phyloP scores from a whole-genome alignment of 2,888 invertebrate genomes.

The Masnerella sp. region DNA sequence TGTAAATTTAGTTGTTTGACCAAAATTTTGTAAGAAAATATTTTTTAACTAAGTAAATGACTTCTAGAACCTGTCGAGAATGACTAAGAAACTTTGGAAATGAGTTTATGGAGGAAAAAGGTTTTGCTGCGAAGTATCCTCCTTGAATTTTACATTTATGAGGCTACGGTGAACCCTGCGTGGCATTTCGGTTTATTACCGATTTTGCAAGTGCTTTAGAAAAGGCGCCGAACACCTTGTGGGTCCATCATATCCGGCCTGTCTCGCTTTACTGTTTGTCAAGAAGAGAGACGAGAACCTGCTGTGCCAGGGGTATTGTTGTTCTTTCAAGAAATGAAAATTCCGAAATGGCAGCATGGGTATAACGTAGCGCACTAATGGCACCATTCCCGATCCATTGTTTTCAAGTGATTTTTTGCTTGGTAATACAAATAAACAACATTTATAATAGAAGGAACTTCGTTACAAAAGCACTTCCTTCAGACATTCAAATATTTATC shows the following conservation, averaged over 20 bases:
- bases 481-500: slow-evolving; percentile 3
- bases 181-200: slow-evolving; percentile 50
- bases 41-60: no score
- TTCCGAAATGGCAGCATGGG: slow-evolving; percentile 25
- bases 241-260: slow-evolving; percentile 49
- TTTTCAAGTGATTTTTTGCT: slow-evolving; percentile 38
- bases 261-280: slow-evolving; percentile 40
- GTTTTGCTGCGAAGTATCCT: slow-evolving; percentile 5
- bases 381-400: slow-evolving; percentile 25
- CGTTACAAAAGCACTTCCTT: slow-evolving; percentile 27
- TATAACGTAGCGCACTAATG: slow-evolving; percentile 27
- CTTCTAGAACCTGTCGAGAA: no score
- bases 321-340: slow-evolving; percentile 50
- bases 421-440: slow-evolving; percentile 50
- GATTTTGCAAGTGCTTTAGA: slow-evolving; percentile 55
- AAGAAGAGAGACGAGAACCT: slow-evolving; percentile 33
- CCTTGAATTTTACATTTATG: slow-evolving; percentile 36
- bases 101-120: slow-evolving; percentile 2
- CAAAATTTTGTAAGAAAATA: background rate
- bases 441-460: slow-evolving; percentile 22
- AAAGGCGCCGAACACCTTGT: slow-evolving; percentile 44
- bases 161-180: slow-evolving; percentile 56
- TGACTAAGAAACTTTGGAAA: slow-evolving; percentile 15
- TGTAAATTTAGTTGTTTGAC: no score
- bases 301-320: slow-evolving; percentile 53